These are phyloP conservation scores for Hofmannophila pseudospretella DNA, from an alignment of 2,888 invertebrate species.

Conservation along the genomic window DNA sequence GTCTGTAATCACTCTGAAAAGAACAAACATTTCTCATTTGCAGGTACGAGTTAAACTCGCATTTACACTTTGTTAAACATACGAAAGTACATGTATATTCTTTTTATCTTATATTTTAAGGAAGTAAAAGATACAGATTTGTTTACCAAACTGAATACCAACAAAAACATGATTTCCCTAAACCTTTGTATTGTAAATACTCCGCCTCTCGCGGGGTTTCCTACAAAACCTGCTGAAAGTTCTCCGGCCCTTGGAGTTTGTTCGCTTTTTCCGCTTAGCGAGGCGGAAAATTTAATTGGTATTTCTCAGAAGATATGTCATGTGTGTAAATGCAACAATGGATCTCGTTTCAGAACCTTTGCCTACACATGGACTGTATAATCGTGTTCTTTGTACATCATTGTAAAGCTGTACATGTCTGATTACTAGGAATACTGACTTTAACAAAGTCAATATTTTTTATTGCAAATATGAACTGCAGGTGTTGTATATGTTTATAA, in stretches of 20 bases:
- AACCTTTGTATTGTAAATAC: background rate
- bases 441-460: no score
- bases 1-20: no score
- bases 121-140: background rate
- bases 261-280: slow-evolving; percentile 16
- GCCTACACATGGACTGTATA: slow-evolving; percentile 3
- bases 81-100: no score
- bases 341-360: background rate
- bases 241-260: slow-evolving; percentile 3
- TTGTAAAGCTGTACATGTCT: background rate
- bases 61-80: no score
- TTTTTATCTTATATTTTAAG: no score
- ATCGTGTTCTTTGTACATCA: slow-evolving; percentile 12
- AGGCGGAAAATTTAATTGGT: slow-evolving; percentile 20
- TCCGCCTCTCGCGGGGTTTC: background rate
- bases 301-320: slow-evolving; percentile 4
- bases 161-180: slow-evolving; percentile 1
- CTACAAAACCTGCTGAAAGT: background rate
- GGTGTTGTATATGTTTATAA: no score
- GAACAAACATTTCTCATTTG: no score
- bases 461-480: no score
- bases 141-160: background rate
- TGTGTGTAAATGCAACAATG: slow-evolving; percentile 11
- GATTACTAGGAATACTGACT: no score
- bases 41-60: no score